Base-by-base conservation (phyloP, 2,888 invertebrate species). In the Carterocephalus palaemon region DNA sequence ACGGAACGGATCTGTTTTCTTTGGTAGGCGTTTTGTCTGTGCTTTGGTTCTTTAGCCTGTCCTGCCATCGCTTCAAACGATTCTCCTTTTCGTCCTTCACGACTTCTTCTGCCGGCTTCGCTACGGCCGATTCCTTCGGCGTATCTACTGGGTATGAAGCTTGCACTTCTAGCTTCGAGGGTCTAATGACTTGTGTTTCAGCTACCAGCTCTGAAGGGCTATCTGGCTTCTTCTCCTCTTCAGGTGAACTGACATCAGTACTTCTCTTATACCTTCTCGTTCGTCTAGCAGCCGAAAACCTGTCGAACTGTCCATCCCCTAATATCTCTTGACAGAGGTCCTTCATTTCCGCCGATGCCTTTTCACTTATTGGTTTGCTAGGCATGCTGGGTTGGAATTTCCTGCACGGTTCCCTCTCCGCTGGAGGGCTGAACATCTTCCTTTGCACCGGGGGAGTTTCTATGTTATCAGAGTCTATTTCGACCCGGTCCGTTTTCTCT, bases 401-500 rank as follows among this genome's bases (percentile, higher is more conserved):
- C 37, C 88, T 77, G 62, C 90, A 90, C 0, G 89, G 89, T 57
- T 87, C 89, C 53, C 89, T 89, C 28, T 90, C 90, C 20, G 90
- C 89, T 1, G 90, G 89, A 1, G 91, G 89, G 46, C 89, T 90
- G 63, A 92, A 91, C 16, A 90, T 76, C 56, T 92, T 90, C 43
- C 95, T 88, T 9, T 92, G 92, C 0, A 92, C 93, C 3, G 96
- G 95, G 10, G 96, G 95, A 1, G 96, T 96, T 84, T 96, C 95
- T 19, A 96, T 93, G 60, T 96, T 96, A 59, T 96, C 96, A 2
- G 95, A 94, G 71, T 96, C 96, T 24, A 96, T 95, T 66, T 95
- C 95, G 6, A 92, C 91, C 67, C 92, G 92, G 59, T 93, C 92
- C 9, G 88, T 60, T 31, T 69, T 67, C 1, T 67, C 65, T 8